Base-by-base conservation (phyloP, 2,888 invertebrate genomes). In the Perdita meconis region DNA sequence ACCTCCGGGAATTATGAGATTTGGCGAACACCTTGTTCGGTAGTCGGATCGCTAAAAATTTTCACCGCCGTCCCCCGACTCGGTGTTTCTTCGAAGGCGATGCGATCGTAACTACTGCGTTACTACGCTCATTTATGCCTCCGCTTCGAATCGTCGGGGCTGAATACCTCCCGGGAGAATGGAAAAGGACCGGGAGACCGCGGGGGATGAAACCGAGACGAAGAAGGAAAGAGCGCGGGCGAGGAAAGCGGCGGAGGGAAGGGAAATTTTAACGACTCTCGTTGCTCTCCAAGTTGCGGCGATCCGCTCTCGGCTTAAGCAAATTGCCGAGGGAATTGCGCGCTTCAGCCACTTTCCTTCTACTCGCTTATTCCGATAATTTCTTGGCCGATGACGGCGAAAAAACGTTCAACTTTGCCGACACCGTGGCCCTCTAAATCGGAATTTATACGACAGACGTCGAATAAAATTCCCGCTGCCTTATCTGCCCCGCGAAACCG, bases 301-400 rank as follows among this genome's bases (percentile, higher is more conserved):
- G 81, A 80, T 80, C 82, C 77, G 77, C 70, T 80, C 71, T 70
- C 69, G 84, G 82, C 84, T 84, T 84, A 84, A 81, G 84, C 84
- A 84, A 84, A 84, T 84, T 84, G 78, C 84, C 82, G 77, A 71
- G 84, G 78, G 75, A 84, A 84, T 84, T 74, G 80, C 84, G 50
- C 63, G 69, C 73, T 64, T 78, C 77, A 61, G 80, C 82, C 83
- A 80, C 72, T 84, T 73, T 82, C 84, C 78, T 71, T 73, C 80
- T 72, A 73, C 80, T 61, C 82, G 64, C 65, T 79, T 72, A 84
- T 84, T 74, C 79, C 84, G 76, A 84, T 84, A 84, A 82, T 82
- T 84, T 81, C 59, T 79, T 66, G 36, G 71, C 80, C 66, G 66
- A 68, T 73, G 60, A 53, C 73, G 53, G 55, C 57, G 76, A 57